Evolutionary conservation across 2,113 vertebrate species (phyloP).

Genomic region (Rhinogobius similis): DNA sequence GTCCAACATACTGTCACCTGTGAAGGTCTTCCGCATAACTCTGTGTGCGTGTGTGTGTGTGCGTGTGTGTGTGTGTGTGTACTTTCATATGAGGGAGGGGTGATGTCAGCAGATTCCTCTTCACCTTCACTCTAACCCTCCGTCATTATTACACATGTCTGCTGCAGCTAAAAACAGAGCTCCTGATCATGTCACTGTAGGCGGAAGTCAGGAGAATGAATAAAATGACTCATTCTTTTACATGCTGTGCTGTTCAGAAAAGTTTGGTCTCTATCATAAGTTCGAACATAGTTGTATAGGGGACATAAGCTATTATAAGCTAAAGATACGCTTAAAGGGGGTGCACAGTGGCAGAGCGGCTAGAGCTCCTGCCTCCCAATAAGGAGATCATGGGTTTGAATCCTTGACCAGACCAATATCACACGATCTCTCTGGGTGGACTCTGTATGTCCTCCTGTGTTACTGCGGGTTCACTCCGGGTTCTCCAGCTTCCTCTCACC

Average conservation of each 20-base stretch:
- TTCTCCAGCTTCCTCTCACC: too few relatives aligned
- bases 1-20: conserved; percentile 57
- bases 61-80: conserved; percentile 50
- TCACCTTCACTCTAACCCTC: conserved; percentile 63
- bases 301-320: not conserved
- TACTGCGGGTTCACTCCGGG: too few relatives aligned
- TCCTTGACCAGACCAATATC: too few relatives aligned
- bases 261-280: not conserved
- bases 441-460: too few relatives aligned
- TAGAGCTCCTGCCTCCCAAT: too few relatives aligned
- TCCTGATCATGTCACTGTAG: conserved; percentile 28
- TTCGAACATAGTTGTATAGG: not conserved
- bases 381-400: too few relatives aligned
- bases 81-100: not conserved
- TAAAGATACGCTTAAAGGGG: not conserved
- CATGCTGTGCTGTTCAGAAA: not conserved
- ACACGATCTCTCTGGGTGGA: too few relatives aligned
- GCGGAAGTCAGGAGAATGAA: conserved; percentile 5
- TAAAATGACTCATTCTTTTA: conserved; percentile 33
- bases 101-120: conserved; percentile 74
- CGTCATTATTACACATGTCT: conserved; percentile 77
- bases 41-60: conserved; percentile 51
- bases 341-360: too few relatives aligned
- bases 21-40: conserved; percentile 66
- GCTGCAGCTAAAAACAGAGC: conserved; percentile 64